These are phyloP conservation scores for Rhipidura dahli DNA, from an alignment of 2,113 vertebrate species.

Conservation along the genomic window DNA sequence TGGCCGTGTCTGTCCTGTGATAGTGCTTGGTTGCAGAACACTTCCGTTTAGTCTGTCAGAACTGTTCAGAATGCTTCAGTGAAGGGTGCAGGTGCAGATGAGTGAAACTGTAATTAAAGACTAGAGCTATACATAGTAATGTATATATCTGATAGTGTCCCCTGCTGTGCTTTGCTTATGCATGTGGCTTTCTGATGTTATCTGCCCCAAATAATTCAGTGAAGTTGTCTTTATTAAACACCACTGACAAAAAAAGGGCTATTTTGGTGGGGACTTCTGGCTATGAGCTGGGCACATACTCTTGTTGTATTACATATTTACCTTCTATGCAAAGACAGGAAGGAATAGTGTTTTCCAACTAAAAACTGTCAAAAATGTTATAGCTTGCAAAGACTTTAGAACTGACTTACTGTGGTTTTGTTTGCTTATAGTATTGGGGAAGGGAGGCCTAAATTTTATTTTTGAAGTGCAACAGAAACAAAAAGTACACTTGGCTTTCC, in stretches of 20 bases:
- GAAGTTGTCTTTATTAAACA: background rate
- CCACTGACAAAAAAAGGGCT: background rate
- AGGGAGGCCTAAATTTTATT: background rate
- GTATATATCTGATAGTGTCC: background rate
- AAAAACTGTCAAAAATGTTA: background rate
- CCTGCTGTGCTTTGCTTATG: background rate
- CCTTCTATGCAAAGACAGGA: background rate
- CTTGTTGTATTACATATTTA: background rate
- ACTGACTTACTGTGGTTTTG: background rate
- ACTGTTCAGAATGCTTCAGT: background rate
- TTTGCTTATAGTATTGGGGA: background rate
- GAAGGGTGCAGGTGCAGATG: background rate
- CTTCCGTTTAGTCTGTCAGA: background rate
- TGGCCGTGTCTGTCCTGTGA: background rate
- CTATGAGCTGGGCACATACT: background rate
- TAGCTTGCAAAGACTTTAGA: background rate
- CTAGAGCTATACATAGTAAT: background rate
- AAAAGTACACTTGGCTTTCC: background rate
- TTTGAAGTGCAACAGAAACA: background rate
- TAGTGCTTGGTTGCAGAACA: background rate
- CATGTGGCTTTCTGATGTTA: background rate
- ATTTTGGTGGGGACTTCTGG: background rate
- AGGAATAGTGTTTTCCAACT: background rate
- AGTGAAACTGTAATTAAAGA: background rate
- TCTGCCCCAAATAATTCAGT: background rate